phyloP scores from a whole-genome alignment of 1,140 invertebrate genomes.

The Calliphora vicina region DNA sequence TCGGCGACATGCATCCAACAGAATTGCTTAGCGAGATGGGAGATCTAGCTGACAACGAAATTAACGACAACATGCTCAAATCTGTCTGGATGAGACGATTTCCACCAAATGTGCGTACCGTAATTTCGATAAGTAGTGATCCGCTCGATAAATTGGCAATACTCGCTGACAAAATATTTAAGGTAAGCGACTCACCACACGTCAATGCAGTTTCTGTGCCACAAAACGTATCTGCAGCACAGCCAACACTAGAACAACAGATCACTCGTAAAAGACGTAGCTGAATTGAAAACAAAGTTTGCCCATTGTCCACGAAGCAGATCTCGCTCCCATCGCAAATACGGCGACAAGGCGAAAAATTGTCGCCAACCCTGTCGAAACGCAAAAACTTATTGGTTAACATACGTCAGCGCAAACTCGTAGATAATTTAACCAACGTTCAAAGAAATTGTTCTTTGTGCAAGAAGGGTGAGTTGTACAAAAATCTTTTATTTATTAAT shows the following conservation, averaged over 20 bases:
- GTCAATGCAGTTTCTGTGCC: not conserved
- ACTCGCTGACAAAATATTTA: not conserved
- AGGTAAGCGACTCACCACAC: not conserved
- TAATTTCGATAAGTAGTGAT: not conserved
- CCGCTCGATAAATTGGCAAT: not conserved
- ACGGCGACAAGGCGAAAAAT: not conserved
- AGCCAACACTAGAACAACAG: not conserved
- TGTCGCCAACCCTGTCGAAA: not conserved
- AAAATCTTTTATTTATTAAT: not conserved
- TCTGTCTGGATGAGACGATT: conserved; percentile 45
- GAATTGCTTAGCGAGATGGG: conserved; percentile 43
- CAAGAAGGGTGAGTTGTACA: not conserved
- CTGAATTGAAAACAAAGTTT: not conserved
- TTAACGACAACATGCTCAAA: conserved; percentile 31
- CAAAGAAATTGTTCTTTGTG: not conserved
- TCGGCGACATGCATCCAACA: conserved; percentile 45
- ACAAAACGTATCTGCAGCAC: not conserved
- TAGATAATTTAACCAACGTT: conserved; percentile 49
- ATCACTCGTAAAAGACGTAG: not conserved
- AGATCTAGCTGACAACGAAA: conserved; percentile 9
- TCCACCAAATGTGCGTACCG: not conserved
- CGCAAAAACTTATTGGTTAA: conserved; percentile 31
- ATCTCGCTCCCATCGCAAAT: not conserved
- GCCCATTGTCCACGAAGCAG: not conserved
- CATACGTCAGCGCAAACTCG: conserved; percentile 45